These are phyloP conservation scores for Tachysurus vachellii DNA, from an alignment of 2,113 vertebrate species.

Conservation along the genomic window DNA sequence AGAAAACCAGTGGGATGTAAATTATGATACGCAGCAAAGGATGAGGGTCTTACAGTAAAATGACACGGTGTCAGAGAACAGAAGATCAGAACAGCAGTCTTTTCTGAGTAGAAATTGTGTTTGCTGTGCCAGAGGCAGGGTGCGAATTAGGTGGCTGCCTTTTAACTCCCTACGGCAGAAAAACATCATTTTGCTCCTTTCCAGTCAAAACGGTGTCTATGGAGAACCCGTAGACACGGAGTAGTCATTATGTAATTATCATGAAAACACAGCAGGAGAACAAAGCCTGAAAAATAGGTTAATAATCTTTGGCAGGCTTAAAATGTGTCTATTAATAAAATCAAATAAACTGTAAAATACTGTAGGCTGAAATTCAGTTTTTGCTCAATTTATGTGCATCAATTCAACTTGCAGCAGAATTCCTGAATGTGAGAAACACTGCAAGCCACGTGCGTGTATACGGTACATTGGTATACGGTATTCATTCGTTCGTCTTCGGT, in stretches of 20 bases:
- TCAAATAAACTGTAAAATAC: background rate
- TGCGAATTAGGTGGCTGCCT: background rate
- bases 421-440: background rate
- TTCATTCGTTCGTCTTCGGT: background rate
- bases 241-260: slow-evolving; percentile 10
- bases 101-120: background rate
- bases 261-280: background rate
- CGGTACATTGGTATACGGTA: no score
- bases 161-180: background rate
- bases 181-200: background rate
- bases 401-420: background rate
- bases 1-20: background rate
- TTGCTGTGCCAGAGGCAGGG: background rate
- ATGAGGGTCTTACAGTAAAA: background rate
- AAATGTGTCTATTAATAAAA: slow-evolving; percentile 1
- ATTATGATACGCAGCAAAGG: background rate
- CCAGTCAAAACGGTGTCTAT: background rate
- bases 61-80: background rate
- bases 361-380: background rate
- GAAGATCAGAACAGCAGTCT: background rate
- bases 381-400: background rate
- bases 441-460: background rate
- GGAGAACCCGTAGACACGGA: background rate
- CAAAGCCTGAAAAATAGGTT: background rate
- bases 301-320: background rate